Percentiles rank a stretch among this genome's conserved stretches.
phyloP scores from a whole-genome alignment of 2,888 invertebrate species.

The Athalia rosae region DNA sequence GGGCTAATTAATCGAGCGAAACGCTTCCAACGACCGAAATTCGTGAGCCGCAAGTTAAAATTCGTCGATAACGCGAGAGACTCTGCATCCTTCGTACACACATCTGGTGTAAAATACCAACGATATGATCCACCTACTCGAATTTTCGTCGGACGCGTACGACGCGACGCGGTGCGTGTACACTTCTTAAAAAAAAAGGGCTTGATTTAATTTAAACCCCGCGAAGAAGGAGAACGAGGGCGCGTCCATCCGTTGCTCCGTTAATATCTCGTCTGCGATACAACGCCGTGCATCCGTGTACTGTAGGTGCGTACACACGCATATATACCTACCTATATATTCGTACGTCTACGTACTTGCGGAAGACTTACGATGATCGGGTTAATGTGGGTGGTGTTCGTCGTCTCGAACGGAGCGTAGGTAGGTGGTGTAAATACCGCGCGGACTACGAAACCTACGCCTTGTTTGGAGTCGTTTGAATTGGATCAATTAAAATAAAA shows the following conservation, averaged over 20 bases:
- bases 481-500: conserved; percentile 38
- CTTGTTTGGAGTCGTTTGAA: conserved; percentile 44
- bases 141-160: not conserved
- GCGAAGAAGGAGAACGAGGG: conserved; percentile 49
- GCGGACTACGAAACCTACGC: conserved; percentile 44
- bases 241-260: conserved; percentile 30
- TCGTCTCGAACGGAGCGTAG: conserved; percentile 42
- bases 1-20: conserved; percentile 5
- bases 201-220: conserved; percentile 71
- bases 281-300: not conserved
- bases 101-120: no score
- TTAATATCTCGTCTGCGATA: not conserved
- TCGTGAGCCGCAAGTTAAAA: not conserved
- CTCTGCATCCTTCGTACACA: no score
- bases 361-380: conserved; percentile 25
- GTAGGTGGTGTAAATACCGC: conserved; percentile 27
- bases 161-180: conserved; percentile 58
- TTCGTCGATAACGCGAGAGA: conserved; percentile 1
- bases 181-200: conserved; percentile 59
- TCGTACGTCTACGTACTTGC: not conserved
- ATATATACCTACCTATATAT: not conserved
- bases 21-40: conserved; percentile 17
- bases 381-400: conserved; percentile 41
- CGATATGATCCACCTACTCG: no score
- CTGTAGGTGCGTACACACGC: no score